phyloP scores from a whole-genome alignment of 2,797 vertebrate species.

The Heliangelus exortis region DNA sequence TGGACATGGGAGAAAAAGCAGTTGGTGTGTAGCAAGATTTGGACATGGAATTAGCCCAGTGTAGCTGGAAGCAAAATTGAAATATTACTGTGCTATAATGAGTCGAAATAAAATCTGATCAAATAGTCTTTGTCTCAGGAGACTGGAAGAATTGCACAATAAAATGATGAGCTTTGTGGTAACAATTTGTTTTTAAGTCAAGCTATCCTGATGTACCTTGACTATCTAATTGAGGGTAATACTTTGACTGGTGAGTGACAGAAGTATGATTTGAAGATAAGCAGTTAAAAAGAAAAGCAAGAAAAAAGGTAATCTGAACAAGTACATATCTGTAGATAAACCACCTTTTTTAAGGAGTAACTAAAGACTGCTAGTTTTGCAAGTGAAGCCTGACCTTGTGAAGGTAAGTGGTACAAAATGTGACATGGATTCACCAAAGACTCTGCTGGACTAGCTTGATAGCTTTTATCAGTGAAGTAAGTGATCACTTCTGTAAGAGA shows the following conservation, averaged over 20 bases:
- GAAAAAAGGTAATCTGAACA: background rate
- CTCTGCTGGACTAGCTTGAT: background rate
- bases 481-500: background rate
- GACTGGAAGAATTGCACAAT: background rate
- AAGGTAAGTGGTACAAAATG: constrained; percentile 29
- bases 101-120: background rate
- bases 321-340: background rate
- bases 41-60: background rate
- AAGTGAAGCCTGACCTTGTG: background rate
- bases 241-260: background rate
- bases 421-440: background rate
- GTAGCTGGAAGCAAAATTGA: background rate
- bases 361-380: background rate
- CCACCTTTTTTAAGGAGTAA: background rate
- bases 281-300: background rate
- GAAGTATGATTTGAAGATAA: background rate
- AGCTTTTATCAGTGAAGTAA: accelerated
- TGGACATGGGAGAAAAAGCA: background rate
- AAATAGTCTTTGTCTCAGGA: background rate
- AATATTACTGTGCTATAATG: background rate
- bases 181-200: background rate
- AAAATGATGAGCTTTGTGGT: background rate
- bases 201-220: background rate
- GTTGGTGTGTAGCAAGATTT: background rate
- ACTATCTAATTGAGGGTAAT: background rate